Evolutionary conservation across 2,113 vertebrate genomes (phyloP), one percentile per base, ranked within the genome.

Genomic region (Ptyas mucosa): DNA sequence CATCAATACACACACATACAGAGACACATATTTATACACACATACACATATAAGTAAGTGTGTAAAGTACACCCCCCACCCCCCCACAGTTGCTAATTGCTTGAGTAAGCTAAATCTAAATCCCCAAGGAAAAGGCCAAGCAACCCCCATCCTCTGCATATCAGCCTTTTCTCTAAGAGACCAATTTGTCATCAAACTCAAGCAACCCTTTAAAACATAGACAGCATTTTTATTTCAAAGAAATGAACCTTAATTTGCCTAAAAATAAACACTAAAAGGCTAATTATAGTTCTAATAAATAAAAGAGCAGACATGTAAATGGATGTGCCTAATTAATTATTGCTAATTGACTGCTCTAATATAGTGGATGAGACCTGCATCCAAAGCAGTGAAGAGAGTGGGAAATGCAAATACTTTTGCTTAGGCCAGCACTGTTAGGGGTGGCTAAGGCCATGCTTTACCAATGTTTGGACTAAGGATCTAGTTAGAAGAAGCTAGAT

Each of bases 261-360:
- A 91, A 96, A 95, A 97, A 96, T 95, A 97, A 97, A 96, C 96
- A 96, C 94, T 93, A 4, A 61, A 96, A 95, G 86, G 93, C 95
- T 95, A 95, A 96, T 96, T 96, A 94, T 94, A 94, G 90, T 89
- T 96, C 87, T 89, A 75, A 93, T 52, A 94, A 96, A 95, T 3
- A 93, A 96, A 75, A 89, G 92, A 94, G 93, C 14, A 94, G 93
- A 58, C 86, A 90, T 91, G 69, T 64, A 89, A 92, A 8, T 89
- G 90, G 93, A 94, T 0, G 0, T 23, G 54, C 85, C 91, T 64
- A 81, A 39, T 54, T 92, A 94, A 94, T 87, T 85, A 61, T 53
- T 91, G 90, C 43, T 91, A 96, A 95, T 89, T 0, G 0, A 69
- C 52, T 0, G 0, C 69, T 94, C 91, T 75, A 93, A 0, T 0